Evolutionary conservation across 2,797 vertebrate species (phyloP), one percentile per base, ranked within the genome.

Genomic region (Knipowitschia caucasica): DNA sequence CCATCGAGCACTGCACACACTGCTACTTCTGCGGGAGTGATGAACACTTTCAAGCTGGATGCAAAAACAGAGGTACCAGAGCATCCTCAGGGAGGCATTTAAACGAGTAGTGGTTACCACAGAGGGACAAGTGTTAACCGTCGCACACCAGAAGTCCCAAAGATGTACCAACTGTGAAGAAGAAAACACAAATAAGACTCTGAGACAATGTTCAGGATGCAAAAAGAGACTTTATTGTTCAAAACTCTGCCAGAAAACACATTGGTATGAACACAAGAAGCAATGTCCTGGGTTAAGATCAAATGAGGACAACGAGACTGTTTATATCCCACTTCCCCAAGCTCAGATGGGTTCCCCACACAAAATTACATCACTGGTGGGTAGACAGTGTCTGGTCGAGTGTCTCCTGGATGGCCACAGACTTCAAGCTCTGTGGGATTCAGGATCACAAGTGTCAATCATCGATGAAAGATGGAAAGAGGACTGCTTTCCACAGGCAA

Each of bases 391-490:
- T 33, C 44, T 63, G 3, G 43, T 74, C 5, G 33, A 45, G 2
- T 72, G 64, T 24, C 49, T 43, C 12, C 11, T 64, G 18, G 12
- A 57, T 23, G 30, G 50, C 9, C 49, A 54, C 6, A 44, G 25
- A 4, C 26, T 36, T 1, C 20, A 54, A 52, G 58, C 62, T 2
- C 4, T 71, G 15, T 62, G 63, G 62, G 63, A 63, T 29, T 46
- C 55, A 6, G 63, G 63, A 4, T 59, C 55, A 2, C 50, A 67
- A 7, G 59, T 67, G 4, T 62, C 30, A 0, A 29, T 59, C 1
- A 59, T 55, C 1, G 45, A 71, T 51, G 50, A 71, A 14, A 12
- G 18, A n/a, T n/a, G n/a, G n/a, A n/a, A n/a, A n/a, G n/a, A n/a
- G n/a, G n/a, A n/a, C n/a, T n/a, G n/a, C n/a, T n/a, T n/a, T n/a